Percentiles rank a stretch among this genome's conserved stretches.
These are phyloP conservation scores for Prietella phreatophila DNA, from an alignment of 2,113 vertebrate species.

Conservation along the genomic window DNA sequence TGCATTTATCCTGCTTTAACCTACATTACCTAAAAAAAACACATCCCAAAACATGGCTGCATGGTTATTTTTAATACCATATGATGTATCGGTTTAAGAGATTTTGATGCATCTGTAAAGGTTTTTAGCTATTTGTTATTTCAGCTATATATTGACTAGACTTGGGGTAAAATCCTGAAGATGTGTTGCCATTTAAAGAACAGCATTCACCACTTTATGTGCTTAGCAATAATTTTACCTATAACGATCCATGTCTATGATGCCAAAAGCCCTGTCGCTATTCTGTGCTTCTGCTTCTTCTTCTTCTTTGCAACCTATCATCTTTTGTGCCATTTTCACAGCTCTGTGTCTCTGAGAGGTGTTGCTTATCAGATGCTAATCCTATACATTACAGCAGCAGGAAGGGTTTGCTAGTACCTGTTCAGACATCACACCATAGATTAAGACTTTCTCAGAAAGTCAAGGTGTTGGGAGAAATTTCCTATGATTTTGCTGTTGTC, in stretches of 20 bases:
- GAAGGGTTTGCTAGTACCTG: neutral
- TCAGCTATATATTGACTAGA: neutral
- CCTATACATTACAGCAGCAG: neutral
- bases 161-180: neutral
- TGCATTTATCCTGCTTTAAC: neutral
- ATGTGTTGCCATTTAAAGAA: neutral
- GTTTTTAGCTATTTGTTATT: neutral
- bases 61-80: neutral
- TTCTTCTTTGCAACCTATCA: neutral
- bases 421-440: neutral
- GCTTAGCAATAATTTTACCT: neutral
- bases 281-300: neutral
- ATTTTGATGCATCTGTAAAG: neutral
- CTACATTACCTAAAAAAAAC: neutral
- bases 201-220: neutral
- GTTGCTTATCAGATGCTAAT: constrained; percentile 13
- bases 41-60: neutral
- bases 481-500: neutral
- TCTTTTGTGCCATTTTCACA: neutral
- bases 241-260: neutral
- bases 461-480: neutral
- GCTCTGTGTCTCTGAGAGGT: neutral
- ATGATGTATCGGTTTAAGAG: neutral
- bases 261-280: neutral
- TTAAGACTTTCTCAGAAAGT: neutral